Conservation (phyloP, 2,888 invertebrate genomes). For the Odontothrips loti region DNA sequence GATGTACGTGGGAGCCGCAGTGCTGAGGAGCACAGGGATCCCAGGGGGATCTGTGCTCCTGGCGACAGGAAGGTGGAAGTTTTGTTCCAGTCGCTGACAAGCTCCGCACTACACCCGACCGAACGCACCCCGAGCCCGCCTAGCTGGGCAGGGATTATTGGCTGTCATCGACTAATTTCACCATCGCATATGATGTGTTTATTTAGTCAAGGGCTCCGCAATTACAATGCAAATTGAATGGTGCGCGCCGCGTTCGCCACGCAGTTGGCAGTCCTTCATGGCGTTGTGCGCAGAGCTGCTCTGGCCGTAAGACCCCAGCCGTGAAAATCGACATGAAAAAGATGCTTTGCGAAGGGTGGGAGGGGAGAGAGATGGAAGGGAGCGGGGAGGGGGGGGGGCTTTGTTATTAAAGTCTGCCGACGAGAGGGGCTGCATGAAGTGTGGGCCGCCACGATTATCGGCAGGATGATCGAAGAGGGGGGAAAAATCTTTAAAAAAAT, state of each 20-base stretch:
- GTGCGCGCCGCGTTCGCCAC: background rate
- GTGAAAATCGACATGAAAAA: slow-evolving; percentile 19
- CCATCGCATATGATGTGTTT: background rate
- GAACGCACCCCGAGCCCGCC: no score
- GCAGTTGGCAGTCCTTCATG: background rate
- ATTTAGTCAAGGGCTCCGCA: background rate
- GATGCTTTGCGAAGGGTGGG: background rate
- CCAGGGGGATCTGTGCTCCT: no score
- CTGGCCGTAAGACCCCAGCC: slow-evolving; percentile 19
- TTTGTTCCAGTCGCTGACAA: no score
- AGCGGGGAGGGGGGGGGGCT: background rate
- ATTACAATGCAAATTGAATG: slow-evolving; percentile 3
- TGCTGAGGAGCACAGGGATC: no score
- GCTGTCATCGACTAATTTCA: background rate
- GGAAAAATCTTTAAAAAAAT: no score
- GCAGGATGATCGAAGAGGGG: no score
- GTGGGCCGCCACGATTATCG: no score
- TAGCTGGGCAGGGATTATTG: no score
- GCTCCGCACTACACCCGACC: no score
- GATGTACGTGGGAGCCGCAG: no score
- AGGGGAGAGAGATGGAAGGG: background rate
- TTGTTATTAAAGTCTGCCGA: background rate
- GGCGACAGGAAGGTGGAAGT: no score
- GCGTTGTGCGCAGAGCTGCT: background rate
- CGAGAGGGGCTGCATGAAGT: no score